phyloP scores from a whole-genome alignment of 2,888 invertebrate species.

The Craniophora ligustri region DNA sequence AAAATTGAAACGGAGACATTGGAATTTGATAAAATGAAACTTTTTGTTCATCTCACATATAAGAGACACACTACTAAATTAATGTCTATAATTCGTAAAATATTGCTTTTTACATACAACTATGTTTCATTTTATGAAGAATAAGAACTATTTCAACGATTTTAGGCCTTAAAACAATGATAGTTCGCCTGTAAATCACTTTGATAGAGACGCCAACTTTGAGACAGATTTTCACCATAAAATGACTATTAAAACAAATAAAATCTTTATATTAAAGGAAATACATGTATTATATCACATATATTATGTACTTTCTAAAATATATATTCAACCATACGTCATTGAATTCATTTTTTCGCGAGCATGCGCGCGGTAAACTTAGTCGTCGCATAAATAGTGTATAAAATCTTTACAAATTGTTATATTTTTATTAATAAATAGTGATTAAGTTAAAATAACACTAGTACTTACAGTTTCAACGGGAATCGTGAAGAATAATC shows the following conservation, averaged over 20 bases:
- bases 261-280: conserved; percentile 4
- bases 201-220: conserved; percentile 35
- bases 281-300: not conserved
- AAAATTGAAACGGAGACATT: not conserved
- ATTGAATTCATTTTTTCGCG: conserved; percentile 3
- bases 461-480: conserved; percentile 68
- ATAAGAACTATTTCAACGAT: conserved; percentile 4
- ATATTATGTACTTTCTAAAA: not conserved
- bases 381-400: conserved; percentile 1
- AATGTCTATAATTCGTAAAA: conserved; percentile 3
- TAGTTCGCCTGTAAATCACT: conserved; percentile 2
- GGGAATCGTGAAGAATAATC: conserved; percentile 54
- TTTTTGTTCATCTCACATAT: not conserved
- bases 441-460: conserved; percentile 46
- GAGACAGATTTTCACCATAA: not conserved
- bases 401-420: conserved; percentile 24
- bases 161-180: conserved; percentile 14
- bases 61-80: not conserved
- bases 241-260: conserved; percentile 6
- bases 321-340: not conserved
- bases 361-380: conserved; percentile 14
- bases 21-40: not conserved
- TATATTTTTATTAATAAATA: conserved; percentile 15
- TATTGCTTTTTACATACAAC: conserved; percentile 8
- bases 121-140: conserved; percentile 24